phyloP scores from a whole-genome alignment of 2,888 invertebrate species.

The Nemotelus nigrinus region DNA sequence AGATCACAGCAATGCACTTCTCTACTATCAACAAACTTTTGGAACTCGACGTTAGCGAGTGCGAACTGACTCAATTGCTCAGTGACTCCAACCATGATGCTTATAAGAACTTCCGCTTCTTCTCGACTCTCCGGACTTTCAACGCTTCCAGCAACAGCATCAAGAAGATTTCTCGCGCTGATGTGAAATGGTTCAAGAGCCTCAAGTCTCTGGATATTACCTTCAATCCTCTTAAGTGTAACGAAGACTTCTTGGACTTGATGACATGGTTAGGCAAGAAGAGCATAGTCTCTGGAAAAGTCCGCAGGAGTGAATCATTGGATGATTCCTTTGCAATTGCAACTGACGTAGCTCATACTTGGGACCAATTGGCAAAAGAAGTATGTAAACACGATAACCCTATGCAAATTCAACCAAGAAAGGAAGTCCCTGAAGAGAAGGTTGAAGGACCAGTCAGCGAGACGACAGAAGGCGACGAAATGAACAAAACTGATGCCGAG shows the following conservation, averaged over 20 bases:
- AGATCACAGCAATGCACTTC: slow-evolving; percentile 75
- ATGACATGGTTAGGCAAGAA: slow-evolving; percentile 65
- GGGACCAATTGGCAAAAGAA: slow-evolving; percentile 60
- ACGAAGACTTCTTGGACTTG: slow-evolving; percentile 73
- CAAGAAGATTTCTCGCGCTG: slow-evolving; percentile 57
- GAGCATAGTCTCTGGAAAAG: slow-evolving; percentile 56
- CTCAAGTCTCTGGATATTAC: slow-evolving; percentile 68
- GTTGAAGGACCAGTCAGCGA: slow-evolving; percentile 52
- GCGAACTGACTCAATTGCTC: slow-evolving; percentile 75
- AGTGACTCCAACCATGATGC: slow-evolving; percentile 66
- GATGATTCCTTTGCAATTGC: slow-evolving; percentile 52
- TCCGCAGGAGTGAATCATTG: slow-evolving; percentile 56
- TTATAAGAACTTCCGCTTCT: slow-evolving; percentile 64
- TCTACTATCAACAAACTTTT: slow-evolving; percentile 70
- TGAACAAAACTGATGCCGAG: slow-evolving; percentile 62
- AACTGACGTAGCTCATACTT: slow-evolving; percentile 55
- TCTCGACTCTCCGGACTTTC: slow-evolving; percentile 69
- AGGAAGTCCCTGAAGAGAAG: slow-evolving; percentile 40
- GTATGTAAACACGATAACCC: slow-evolving; percentile 59
- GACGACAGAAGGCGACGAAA: slow-evolving; percentile 60
- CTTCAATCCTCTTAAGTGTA: slow-evolving; percentile 76
- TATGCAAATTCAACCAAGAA: slow-evolving; percentile 49
- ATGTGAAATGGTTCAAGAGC: slow-evolving; percentile 61
- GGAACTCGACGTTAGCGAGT: slow-evolving; percentile 77
- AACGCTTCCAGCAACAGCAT: slow-evolving; percentile 66